Evolutionary conservation across 2,888 invertebrate species (phyloP).

Genomic region (Morinoia aosen): DNA sequence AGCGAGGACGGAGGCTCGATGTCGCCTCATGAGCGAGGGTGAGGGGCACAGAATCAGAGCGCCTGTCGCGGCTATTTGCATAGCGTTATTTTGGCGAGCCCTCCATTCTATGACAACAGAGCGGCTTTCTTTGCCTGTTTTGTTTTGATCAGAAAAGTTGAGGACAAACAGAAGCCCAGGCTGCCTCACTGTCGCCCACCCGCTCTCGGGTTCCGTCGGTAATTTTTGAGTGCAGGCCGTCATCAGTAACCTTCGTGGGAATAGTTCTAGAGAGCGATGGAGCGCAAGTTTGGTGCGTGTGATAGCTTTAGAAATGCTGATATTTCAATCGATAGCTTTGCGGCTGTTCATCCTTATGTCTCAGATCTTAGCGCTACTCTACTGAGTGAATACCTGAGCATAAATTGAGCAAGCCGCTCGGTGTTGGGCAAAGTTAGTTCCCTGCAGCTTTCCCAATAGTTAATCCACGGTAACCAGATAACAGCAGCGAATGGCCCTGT

Average conservation of each 20-base stretch:
- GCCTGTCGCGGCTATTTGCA: not conserved
- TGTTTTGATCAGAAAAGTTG: slow-evolving; percentile 51
- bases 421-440: not conserved
- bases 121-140: slow-evolving; percentile 40
- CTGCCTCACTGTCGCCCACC: not conserved
- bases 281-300: not conserved
- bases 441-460: not conserved
- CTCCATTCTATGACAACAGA: slow-evolving; percentile 26
- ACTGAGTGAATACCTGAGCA: not conserved
- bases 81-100: slow-evolving; percentile 48
- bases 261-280: not conserved
- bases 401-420: not conserved
- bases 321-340: not conserved
- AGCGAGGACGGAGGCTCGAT: not conserved
- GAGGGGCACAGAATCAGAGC: not conserved
- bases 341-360: not conserved
- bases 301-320: not conserved
- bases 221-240: not conserved
- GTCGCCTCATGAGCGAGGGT: not conserved
- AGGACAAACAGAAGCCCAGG: slow-evolving; percentile 27
- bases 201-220: not conserved
- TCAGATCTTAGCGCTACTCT: not conserved
- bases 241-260: not conserved
- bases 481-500: not conserved
- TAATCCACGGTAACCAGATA: not conserved